These are phyloP conservation scores for Antennarius striatus DNA, from an alignment of 2,113 vertebrate genomes.

Conservation along the genomic window DNA sequence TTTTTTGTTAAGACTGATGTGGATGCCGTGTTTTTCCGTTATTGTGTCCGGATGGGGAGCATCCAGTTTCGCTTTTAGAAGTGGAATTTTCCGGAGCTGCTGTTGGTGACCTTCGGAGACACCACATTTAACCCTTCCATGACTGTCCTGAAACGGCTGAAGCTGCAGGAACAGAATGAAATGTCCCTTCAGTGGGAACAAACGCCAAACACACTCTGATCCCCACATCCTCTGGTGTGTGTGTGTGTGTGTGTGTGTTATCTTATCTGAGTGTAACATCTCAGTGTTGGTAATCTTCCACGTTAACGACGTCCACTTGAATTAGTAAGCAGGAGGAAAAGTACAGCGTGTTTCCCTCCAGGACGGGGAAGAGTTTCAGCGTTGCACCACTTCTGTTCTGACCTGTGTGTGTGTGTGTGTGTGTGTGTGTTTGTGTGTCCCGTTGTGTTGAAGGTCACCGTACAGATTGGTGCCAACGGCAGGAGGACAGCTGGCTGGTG, in stretches of 20 bases:
- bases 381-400: slow-evolving; percentile 8
- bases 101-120: too few species aligned
- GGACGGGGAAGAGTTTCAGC: slow-evolving; percentile 15
- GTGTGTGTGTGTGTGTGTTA: background rate
- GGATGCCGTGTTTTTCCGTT: too few species aligned
- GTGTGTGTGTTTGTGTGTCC: slow-evolving; percentile 10
- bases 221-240: background rate
- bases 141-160: too few species aligned
- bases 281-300: too few species aligned
- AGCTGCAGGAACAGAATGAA: background rate
- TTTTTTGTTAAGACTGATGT: too few species aligned
- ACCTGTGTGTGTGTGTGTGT: slow-evolving; percentile 6
- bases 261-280: too few species aligned
- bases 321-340: slow-evolving; percentile 10
- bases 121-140: too few species aligned
- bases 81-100: too few species aligned
- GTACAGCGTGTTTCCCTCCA: background rate
- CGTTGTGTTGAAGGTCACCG: slow-evolving; percentile 83
- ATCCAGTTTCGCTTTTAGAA: too few species aligned
- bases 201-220: background rate
- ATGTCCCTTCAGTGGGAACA: too few species aligned
- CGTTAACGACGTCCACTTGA: background rate
- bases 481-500: slow-evolving; percentile 85
- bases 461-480: slow-evolving; percentile 87
- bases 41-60: too few species aligned